Base-by-base conservation (phyloP, 2,113 vertebrate species). In the Tautogolabrus adspersus region DNA sequence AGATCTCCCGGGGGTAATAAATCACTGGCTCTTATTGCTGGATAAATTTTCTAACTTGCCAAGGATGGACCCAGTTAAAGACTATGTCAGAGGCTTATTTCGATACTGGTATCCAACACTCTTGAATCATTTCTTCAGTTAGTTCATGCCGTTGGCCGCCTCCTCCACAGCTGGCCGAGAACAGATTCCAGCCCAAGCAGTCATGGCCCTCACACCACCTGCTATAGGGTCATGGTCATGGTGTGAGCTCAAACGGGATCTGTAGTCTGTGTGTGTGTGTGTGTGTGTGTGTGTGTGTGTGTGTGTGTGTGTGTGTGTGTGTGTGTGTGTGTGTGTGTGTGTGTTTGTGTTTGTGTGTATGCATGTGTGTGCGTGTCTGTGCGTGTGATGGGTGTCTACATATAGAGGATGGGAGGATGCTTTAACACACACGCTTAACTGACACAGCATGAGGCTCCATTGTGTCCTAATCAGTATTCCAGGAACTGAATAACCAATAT, bases 171-270 rank as follows among this genome's bases (percentile, higher is more conserved):
- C 87, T 88, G 85, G 84, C 69, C 38, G 1, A 46, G 71, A 80
- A 77, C 77, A 74, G 65, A 81, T 84, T 70, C 77, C 64, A 30
- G 42, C 61, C 51, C 79, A 18, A 78, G 79, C 82, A 38, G 66
- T 73, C 63, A 59, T 42, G 77, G 73, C 67, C 77, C 75, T 84
- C 72, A 19, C 79, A 80, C 86, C 91, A 92, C 87, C 90, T 92
- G 93, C 84, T 65, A 54, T 15, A 51, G 71, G 90, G 84, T 84
- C 72, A 61, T 7, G 21, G 62, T 66, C 59, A 51, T 7, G 46
- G 52, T 57, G 12, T 30, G 55, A 55, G 65, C 44, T 18, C 34
- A 77, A 16, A 38, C 22, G 72, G 61, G 75, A 70, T 67, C 62
- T 51, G 66, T 11, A 37, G 44, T 23, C 58, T 83, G 65, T 6